Base-by-base conservation (phyloP, 2,888 invertebrate genomes). In the Griposia aprilina region DNA sequence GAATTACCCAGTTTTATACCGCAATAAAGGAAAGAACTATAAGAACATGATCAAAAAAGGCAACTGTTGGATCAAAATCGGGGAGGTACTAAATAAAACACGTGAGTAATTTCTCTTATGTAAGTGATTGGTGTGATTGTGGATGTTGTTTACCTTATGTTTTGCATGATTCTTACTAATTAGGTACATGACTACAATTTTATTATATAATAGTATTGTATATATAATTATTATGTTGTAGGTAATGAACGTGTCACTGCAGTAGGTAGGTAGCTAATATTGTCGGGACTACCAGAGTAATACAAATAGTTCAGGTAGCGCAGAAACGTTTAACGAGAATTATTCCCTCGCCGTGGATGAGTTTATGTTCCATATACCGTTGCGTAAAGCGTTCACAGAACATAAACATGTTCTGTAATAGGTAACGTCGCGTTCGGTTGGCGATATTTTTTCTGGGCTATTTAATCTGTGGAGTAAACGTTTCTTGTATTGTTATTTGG, bases 31-130 rank as follows among this genome's bases (percentile, higher is more conserved):
- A 23, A 84, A 78, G 50, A 81, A 81, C 30, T 74, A 78, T 23
- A 81, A 72, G 62, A 81, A 77, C 45, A 74, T 81, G 59, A 65
- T 78, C 7, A 69, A 26, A 15, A 83, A 83, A 57, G 74, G 81
- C 50, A 84, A 81, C 30, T 83, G 84, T 66, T 83, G 83, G 83
- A 78, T 74, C 60, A 74, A 83, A 60, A 81, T 83, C 20, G 83
- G 52, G n/a, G 60, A 69, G 1, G 36, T 13, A 57, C 60, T 83
- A 0, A 76, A 76, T 50, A 83, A 83, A 69, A 15, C 83, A 76
- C 82, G 82, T 83, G 45, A 83, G 82, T 82, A 83, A 23, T 36
- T 72, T 68, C 5, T 7, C 20, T n/a, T 59, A 65, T 17, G 11
- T 67, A n/a, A 30, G 30, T 36, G 8, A 15, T 11, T n/a, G n/a